Conservation (phyloP, 1,140 invertebrate species). For the Whitmania pigra region DNA sequence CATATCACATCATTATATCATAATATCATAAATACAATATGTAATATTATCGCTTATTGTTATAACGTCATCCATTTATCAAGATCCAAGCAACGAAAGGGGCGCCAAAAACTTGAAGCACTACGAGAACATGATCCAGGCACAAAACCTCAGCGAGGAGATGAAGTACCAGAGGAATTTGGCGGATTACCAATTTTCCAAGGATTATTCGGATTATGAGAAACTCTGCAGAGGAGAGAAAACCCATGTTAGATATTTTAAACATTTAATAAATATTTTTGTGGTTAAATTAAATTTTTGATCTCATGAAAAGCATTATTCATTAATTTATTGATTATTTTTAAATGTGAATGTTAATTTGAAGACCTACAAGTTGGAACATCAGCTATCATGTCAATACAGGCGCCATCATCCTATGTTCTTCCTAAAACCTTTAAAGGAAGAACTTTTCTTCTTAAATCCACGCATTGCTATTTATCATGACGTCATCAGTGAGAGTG, state of each 20-base stretch:
- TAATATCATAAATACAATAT: too few species aligned
- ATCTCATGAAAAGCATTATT: neutral
- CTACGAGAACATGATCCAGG: constrained; percentile 7
- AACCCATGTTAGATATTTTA: constrained; percentile 35
- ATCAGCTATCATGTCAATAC: constrained; percentile 65
- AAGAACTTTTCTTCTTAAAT: constrained; percentile 71
- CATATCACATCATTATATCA: too few species aligned
- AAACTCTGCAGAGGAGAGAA: constrained; percentile 78
- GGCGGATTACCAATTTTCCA: constrained; percentile 34
- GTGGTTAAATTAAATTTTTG: neutral
- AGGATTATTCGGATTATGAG: constrained; percentile 54
- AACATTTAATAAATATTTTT: neutral
- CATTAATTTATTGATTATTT: neutral
- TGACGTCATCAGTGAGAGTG: constrained; percentile 71
- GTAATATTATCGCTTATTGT: too few species aligned
- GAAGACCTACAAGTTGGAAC: constrained; percentile 20
- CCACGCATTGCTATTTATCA: constrained; percentile 79
- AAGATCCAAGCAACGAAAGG: constrained; percentile 18
- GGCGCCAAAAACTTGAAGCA: neutral
- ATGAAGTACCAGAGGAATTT: constrained; percentile 29
- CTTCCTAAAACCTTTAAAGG: constrained; percentile 70
- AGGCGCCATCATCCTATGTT: constrained; percentile 56
- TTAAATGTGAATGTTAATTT: neutral
- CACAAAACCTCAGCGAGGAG: neutral
- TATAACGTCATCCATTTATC: neutral